These are phyloP conservation scores for Hippoglossus stenolepis DNA, from an alignment of 2,113 vertebrate species.

Conservation along the genomic window DNA sequence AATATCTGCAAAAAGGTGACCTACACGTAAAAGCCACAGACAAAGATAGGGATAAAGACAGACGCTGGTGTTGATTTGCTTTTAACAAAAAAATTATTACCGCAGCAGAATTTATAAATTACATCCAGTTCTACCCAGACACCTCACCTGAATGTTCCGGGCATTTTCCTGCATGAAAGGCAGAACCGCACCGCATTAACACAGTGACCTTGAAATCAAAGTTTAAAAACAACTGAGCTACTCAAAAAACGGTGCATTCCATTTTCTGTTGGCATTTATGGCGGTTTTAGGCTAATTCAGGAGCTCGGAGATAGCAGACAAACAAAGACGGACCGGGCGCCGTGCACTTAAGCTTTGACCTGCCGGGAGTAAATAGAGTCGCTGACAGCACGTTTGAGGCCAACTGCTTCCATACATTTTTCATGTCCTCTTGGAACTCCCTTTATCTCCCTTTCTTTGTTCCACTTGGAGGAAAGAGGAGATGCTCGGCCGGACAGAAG, in stretches of 20 bases:
- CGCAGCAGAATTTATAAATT: too few relatives aligned
- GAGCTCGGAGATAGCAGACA: constrained; percentile 43
- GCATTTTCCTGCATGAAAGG: too few relatives aligned
- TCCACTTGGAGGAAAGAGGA: constrained; percentile 25
- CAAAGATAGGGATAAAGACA: too few relatives aligned
- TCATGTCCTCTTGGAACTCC: constrained; percentile 49
- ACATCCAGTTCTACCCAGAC: too few relatives aligned
- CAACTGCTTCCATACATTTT: constrained; percentile 73
- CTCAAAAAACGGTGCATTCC: not conserved
- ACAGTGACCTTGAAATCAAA: not conserved
- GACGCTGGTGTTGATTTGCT: too few relatives aligned
- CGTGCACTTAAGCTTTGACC: constrained; percentile 56
- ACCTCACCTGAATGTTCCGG: too few relatives aligned
- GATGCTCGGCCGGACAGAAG: constrained; percentile 22
- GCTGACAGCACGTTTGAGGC: constrained; percentile 50
- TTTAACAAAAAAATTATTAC: too few relatives aligned
- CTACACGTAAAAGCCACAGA: too few relatives aligned
- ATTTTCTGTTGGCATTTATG: constrained; percentile 2
- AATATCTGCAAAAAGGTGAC: too few relatives aligned
- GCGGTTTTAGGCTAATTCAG: constrained; percentile 29
- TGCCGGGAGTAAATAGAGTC: constrained; percentile 40
- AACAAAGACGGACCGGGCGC: constrained; percentile 11
- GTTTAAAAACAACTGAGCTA: not conserved
- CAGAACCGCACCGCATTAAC: not conserved
- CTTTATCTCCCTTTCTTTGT: constrained; percentile 50